A percentile compares a stretch with the other conserved stretches of the same genome.
Conservation (phyloP, 1,140 invertebrate genomes). For the Watersipora subatra region DNA sequence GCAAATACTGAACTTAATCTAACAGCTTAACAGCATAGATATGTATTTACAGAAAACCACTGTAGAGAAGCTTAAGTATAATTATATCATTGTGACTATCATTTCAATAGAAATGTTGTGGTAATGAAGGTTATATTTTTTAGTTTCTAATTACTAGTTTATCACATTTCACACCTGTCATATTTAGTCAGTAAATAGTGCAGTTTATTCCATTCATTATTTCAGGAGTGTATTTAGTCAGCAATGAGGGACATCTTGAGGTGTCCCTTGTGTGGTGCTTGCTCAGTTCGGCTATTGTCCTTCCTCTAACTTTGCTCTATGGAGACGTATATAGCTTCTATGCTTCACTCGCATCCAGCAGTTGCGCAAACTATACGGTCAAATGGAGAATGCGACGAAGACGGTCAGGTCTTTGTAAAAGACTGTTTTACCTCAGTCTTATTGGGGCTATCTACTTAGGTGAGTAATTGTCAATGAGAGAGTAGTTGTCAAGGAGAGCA, state of each 20-base stretch:
- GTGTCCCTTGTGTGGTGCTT: constrained; percentile 51
- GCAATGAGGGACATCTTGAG: constrained; percentile 72
- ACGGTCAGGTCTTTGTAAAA: constrained; percentile 38
- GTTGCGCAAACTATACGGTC: constrained; percentile 22
- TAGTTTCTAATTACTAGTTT: no score
- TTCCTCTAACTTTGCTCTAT: constrained; percentile 50
- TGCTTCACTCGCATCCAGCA: constrained; percentile 15
- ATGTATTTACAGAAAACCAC: no score
- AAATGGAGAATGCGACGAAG: constrained; percentile 40
- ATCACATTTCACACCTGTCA: no score
- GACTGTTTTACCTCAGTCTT: constrained; percentile 42
- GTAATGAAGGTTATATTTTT: no score
- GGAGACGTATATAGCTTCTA: constrained; percentile 36
- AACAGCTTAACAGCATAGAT: no score
- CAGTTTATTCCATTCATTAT: constrained; percentile 9
- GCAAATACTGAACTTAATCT: no score
- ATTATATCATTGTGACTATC: no score
- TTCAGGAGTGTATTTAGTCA: constrained; percentile 71
- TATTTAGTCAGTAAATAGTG: no score
- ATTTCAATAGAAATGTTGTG: no score
- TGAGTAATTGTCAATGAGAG: no score
- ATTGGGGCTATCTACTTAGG: constrained; percentile 53
- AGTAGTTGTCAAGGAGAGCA: no score
- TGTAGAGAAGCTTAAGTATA: no score
- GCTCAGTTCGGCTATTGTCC: constrained; percentile 50